Conservation (phyloP, 1,140 invertebrate genomes). For the Helicoverpa zea region DNA sequence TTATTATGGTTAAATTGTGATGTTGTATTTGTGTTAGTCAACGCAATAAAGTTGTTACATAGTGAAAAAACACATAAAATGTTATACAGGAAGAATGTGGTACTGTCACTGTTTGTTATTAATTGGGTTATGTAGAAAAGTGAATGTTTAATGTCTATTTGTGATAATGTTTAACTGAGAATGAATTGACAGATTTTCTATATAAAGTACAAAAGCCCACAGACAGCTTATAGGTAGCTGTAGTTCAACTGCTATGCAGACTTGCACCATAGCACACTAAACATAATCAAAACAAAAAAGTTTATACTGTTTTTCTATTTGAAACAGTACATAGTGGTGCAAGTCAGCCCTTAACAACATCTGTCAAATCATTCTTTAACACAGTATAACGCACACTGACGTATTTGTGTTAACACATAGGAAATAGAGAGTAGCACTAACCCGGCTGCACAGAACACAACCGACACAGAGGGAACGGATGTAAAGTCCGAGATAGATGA, state of each 20-base stretch:
- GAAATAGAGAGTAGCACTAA: slow-evolving; percentile 65
- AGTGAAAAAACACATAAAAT: too few relatives aligned
- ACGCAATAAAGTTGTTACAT: too few relatives aligned
- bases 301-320: too few relatives aligned
- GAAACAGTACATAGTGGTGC: too few relatives aligned
- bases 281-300: too few relatives aligned
- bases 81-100: too few relatives aligned
- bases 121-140: not conserved
- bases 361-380: slow-evolving; percentile 1
- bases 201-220: not conserved
- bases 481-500: slow-evolving; percentile 52
- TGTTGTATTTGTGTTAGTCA: not conserved
- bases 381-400: not conserved
- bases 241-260: too few relatives aligned
- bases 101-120: not conserved
- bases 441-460: slow-evolving; percentile 55
- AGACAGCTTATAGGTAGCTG: too few relatives aligned
- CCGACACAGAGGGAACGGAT: slow-evolving; percentile 58
- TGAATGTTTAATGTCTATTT: not conserved
- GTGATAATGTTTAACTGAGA: slow-evolving; percentile 4
- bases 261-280: too few relatives aligned
- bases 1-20: not conserved
- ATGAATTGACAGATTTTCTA: not conserved
- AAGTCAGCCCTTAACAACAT: not conserved
- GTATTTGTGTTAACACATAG: slow-evolving; percentile 70